Conservation (phyloP, 1,140 invertebrate species). For the Ridgeia piscesae region DNA sequence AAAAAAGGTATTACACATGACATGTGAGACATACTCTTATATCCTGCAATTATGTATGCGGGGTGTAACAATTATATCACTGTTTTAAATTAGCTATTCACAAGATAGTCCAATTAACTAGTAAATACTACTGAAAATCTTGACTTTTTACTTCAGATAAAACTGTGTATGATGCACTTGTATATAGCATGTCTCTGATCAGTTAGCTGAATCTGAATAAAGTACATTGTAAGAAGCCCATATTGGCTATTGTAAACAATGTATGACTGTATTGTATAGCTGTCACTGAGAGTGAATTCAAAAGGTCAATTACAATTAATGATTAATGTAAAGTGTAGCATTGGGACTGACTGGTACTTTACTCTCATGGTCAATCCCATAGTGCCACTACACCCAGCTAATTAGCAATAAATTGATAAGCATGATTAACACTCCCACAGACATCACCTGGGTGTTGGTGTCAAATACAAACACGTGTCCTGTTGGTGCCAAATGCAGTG, state of each 20-base stretch:
- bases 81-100: not conserved
- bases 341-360: not conserved
- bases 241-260: too few species aligned
- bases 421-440: not conserved
- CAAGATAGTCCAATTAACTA: not conserved
- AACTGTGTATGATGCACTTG: not conserved
- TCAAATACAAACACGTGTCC: not conserved
- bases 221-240: too few species aligned
- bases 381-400: not conserved
- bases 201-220: too few species aligned
- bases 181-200: too few species aligned
- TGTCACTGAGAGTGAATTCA: too few species aligned
- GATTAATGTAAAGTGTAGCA: not conserved
- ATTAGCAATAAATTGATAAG: conserved; percentile 1
- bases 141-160: not conserved
- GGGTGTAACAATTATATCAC: not conserved
- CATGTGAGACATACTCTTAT: not conserved
- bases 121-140: not conserved
- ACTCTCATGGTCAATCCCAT: not conserved
- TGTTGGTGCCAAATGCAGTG: not conserved
- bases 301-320: not conserved
- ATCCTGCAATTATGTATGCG: not conserved
- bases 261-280: too few species aligned
- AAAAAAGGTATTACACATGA: too few species aligned
- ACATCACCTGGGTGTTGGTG: not conserved